A percentile compares a stretch with the other conserved stretches of the same genome.
These are phyloP conservation scores for Harpagoxenus sublaevis DNA, from an alignment of 2,888 invertebrate genomes.

Conservation along the genomic window DNA sequence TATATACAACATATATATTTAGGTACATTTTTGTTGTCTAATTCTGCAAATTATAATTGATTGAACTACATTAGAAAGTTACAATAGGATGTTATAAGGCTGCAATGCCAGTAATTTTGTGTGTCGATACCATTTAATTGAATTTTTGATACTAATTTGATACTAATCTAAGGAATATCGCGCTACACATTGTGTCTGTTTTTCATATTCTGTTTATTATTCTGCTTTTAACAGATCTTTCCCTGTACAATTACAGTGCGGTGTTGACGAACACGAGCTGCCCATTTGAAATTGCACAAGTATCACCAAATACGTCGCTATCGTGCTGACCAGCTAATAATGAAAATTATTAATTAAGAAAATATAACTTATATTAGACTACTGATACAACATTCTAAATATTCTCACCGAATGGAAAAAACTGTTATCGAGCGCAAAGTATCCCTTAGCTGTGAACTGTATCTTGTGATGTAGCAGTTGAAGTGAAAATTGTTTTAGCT, in stretches of 20 bases:
- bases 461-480: slow-evolving; percentile 77
- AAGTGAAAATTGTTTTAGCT: slow-evolving; percentile 80
- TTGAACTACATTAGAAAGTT: not conserved
- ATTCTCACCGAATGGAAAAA: slow-evolving; percentile 80
- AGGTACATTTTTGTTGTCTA: not conserved
- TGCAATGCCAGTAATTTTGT: not conserved
- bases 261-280: not conserved
- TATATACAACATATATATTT: slow-evolving; percentile 11
- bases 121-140: not conserved
- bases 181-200: not conserved
- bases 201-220: not conserved
- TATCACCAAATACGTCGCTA: slow-evolving; percentile 75
- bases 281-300: slow-evolving; percentile 73
- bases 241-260: slow-evolving; percentile 21
- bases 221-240: not conserved
- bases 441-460: slow-evolving; percentile 79
- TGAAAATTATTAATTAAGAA: slow-evolving; percentile 32
- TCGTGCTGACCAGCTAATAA: slow-evolving; percentile 69
- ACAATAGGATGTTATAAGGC: not conserved
- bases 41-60: not conserved
- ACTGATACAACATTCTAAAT: not conserved
- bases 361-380: not conserved
- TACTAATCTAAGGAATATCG: not conserved
- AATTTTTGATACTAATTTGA: not conserved
- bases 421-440: slow-evolving; percentile 78